Percentiles rank a stretch among this genome's conserved stretches.
These are phyloP conservation scores for Hydropotes inermis DNA, from an alignment of 2,113 vertebrate genomes.

Conservation along the genomic window DNA sequence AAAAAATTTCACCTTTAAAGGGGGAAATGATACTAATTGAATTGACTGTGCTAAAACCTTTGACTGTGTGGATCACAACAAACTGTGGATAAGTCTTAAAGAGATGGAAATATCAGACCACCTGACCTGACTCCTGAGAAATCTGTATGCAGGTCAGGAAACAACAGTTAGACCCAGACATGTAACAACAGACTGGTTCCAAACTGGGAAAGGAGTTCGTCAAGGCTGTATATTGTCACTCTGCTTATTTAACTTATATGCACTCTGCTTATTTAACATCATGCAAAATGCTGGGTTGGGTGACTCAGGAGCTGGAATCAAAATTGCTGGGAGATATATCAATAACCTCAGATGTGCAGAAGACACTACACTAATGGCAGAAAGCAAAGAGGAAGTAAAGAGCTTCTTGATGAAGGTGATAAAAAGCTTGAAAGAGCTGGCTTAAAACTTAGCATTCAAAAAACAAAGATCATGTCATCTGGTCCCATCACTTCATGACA, in stretches of 20 bases:
- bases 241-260: background rate
- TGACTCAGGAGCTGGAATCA: background rate
- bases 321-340: background rate
- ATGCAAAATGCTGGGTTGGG: background rate
- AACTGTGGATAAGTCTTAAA: background rate
- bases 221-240: background rate
- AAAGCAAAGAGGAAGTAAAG: background rate
- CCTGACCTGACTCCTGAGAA: background rate
- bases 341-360: background rate
- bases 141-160: background rate
- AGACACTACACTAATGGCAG: background rate
- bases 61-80: background rate
- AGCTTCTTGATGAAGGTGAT: background rate
- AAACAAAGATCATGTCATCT: background rate
- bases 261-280: background rate
- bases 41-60: background rate
- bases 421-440: background rate
- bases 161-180: background rate
- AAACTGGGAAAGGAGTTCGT: background rate
- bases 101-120: background rate
- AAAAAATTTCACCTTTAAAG: background rate
- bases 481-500: background rate
- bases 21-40: background rate
- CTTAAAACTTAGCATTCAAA: background rate
- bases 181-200: background rate